These are phyloP conservation scores for Triplophysa tibetana DNA, from an alignment of 2,113 vertebrate species.

Conservation along the genomic window DNA sequence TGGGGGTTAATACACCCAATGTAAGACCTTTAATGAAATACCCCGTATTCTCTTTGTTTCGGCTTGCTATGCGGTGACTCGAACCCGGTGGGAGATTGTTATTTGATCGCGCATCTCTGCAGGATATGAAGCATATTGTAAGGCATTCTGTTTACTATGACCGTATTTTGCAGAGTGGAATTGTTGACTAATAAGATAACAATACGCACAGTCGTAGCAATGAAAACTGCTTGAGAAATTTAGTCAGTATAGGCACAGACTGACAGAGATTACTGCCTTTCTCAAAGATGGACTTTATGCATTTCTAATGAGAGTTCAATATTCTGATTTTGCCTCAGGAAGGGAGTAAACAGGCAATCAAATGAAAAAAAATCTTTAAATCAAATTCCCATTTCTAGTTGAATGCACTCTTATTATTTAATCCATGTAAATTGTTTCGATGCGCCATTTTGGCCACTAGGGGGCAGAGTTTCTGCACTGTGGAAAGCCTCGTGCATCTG, in stretches of 20 bases:
- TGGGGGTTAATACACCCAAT: constrained; percentile 25
- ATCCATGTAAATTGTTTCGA: background rate
- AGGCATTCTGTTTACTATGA: background rate
- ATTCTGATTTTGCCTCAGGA: too few species aligned
- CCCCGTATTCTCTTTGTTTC: constrained; percentile 25
- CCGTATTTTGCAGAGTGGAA: background rate
- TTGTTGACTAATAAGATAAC: constrained; percentile 5
- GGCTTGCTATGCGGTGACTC: constrained; percentile 6
- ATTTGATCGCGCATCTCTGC: constrained; percentile 10
- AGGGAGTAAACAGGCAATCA: background rate
- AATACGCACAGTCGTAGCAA: background rate
- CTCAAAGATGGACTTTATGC: too few species aligned
- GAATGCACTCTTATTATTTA: background rate
- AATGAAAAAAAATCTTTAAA: background rate
- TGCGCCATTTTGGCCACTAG: constrained; percentile 30
- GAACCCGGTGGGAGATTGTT: background rate
- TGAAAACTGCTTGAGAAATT: background rate
- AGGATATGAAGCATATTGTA: constrained; percentile 23
- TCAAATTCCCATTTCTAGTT: background rate
- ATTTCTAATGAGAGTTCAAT: too few species aligned
- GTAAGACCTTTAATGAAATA: constrained; percentile 19
- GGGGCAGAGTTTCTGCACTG: constrained; percentile 45
- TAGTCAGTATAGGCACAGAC: background rate
- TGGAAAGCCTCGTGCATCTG: background rate
- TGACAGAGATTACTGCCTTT: background rate